Evolutionary conservation across 2,113 vertebrate genomes (phyloP).

Genomic region (Podarcis raffonei): DNA sequence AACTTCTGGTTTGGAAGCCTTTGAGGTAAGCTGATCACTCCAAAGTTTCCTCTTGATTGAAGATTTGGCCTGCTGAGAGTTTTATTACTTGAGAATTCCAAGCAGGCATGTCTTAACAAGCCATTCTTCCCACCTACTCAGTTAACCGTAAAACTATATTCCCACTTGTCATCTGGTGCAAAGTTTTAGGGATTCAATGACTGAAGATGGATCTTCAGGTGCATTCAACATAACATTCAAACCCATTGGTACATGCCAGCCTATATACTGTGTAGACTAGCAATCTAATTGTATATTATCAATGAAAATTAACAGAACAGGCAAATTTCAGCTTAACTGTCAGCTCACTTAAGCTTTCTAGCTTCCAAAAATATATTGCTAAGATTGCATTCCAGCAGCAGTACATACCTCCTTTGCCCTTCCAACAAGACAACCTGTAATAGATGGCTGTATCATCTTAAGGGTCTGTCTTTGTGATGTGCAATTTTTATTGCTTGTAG

Average conservation of each 20-base stretch:
- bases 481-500: conserved; percentile 48
- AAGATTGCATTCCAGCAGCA: neutral
- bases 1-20: conserved; percentile 78
- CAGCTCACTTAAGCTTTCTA: neutral
- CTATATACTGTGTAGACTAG: neutral
- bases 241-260: neutral
- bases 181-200: neutral
- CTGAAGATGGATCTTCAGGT: neutral
- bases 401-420: conserved; percentile 80
- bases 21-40: conserved; percentile 77
- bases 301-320: neutral
- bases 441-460: conserved; percentile 87
- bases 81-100: neutral
- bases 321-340: neutral
- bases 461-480: conserved; percentile 79
- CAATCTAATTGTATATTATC: neutral
- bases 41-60: conserved; percentile 85
- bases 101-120: neutral
- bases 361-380: neutral
- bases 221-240: neutral
- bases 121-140: neutral
- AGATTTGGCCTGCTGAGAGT: conserved; percentile 70
- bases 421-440: conserved; percentile 80
- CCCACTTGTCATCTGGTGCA: neutral
- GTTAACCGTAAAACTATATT: neutral